Base-by-base conservation (phyloP, 1,140 invertebrate genomes). In the Contarinia nasturtii region DNA sequence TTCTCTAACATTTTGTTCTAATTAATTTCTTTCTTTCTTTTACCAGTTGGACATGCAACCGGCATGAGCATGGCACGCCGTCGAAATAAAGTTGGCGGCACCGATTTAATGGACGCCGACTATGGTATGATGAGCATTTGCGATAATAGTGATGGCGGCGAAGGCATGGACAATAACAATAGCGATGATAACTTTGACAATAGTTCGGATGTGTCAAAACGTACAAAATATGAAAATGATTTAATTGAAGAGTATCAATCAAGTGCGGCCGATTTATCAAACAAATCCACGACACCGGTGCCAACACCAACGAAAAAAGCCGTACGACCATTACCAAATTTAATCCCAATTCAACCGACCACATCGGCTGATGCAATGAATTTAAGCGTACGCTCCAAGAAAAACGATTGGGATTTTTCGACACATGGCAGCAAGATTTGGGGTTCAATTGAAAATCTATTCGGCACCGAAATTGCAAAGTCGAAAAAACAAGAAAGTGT, bases 41-140 rank as follows among this genome's bases (percentile, higher is more conserved):
- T n/a, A n/a, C 75, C 80, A 2, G 76, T 76, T 46, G 77, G 80
- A 36, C 74, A 77, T 55, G 67, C 72, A 10, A 59, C 61, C 5
- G 67, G 70, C 41, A 60, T 68, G 45, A 64, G 61, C 33, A 65
- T 67, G 50, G 57, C 64, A 12, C 53, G 68, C 33, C 65, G 73
- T 10, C 71, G 76, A 50, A 80, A 80, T 57, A 76, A 80, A 52
- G 79, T 82, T 33, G 79, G 79, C 11, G 77, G 75, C 42, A 79
- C 75, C 51, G 77, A 80, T 44, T 33, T 43, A 7, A 18, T 18
- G 17, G 41, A 43, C 5, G 18, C n/a, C 12, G 36, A 38, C 36
- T n/a, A 38, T 38, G 18, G 41, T 12, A 21, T 18, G 2, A 27
- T 27, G 27, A 27, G 5, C 7, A 18, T 18, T 19, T 3, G 18